Conservation (phyloP, 2,888 invertebrate genomes). For the Harpagoxenus sublaevis region DNA sequence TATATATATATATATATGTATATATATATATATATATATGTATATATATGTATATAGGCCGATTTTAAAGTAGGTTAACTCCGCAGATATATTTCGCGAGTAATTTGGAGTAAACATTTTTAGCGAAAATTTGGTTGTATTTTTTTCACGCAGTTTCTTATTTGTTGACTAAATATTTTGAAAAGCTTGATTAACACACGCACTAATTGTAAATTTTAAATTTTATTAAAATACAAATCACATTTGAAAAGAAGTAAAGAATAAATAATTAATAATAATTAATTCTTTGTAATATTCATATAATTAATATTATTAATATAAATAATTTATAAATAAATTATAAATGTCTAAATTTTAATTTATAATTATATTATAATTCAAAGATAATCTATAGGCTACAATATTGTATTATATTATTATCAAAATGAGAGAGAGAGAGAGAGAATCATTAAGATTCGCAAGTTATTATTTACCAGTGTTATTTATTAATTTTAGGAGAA, state of each 20-base stretch:
- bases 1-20: neutral
- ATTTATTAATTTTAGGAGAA: neutral
- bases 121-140: neutral
- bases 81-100: neutral
- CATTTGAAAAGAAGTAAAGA: neutral
- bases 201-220: neutral
- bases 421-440: neutral
- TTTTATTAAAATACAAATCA: neutral
- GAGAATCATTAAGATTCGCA: neutral
- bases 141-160: neutral
- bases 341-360: neutral
- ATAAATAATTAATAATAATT: neutral
- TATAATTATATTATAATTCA: neutral
- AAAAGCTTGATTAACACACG: neutral
- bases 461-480: neutral
- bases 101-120: neutral
- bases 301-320: neutral
- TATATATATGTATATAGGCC: neutral
- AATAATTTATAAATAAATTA: neutral
- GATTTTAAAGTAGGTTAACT: conserved; percentile 23
- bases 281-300: neutral
- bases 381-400: neutral
- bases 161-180: neutral
- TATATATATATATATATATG: neutral
- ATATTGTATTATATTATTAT: neutral